Conservation (phyloP, 2,888 invertebrate species). For the Oegoconia quadripuncta region DNA sequence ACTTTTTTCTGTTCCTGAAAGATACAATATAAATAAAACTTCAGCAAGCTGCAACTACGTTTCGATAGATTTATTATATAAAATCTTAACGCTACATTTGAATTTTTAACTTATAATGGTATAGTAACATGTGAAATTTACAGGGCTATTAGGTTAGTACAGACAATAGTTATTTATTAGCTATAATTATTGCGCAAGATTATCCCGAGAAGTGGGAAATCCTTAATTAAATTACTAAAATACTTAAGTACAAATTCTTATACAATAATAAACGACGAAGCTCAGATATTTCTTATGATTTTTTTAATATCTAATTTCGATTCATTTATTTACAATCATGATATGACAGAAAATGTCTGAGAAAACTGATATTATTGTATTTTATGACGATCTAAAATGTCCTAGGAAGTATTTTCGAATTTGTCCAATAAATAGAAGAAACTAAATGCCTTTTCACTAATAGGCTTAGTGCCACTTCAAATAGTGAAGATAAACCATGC, state of each 20-base stretch:
- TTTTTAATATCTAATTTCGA: slow-evolving; percentile 36
- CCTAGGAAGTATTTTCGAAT: too few relatives aligned
- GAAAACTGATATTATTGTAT: not conserved
- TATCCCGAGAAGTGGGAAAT: slow-evolving; percentile 50
- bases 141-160: slow-evolving; percentile 71
- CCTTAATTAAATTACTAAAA: slow-evolving; percentile 52
- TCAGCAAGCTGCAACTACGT: slow-evolving; percentile 59
- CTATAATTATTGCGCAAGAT: slow-evolving; percentile 77
- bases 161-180: slow-evolving; percentile 70
- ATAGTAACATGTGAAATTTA: slow-evolving; percentile 77
- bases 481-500: too few relatives aligned
- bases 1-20: too few relatives aligned
- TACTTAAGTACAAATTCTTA: slow-evolving; percentile 68
- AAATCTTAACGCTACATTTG: slow-evolving; percentile 75
- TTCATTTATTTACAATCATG: slow-evolving; percentile 71
- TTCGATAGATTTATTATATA: slow-evolving; percentile 78
- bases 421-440: too few relatives aligned
- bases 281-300: slow-evolving; percentile 75
- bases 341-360: slow-evolving; percentile 44
- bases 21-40: slow-evolving; percentile 25
- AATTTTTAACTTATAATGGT: slow-evolving; percentile 64
- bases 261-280: slow-evolving; percentile 71
- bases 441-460: too few relatives aligned
- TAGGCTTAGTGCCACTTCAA: too few relatives aligned
- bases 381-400: slow-evolving; percentile 9